Base-by-base conservation (phyloP, 2,888 invertebrate species). In the Frankliniella fusca region DNA sequence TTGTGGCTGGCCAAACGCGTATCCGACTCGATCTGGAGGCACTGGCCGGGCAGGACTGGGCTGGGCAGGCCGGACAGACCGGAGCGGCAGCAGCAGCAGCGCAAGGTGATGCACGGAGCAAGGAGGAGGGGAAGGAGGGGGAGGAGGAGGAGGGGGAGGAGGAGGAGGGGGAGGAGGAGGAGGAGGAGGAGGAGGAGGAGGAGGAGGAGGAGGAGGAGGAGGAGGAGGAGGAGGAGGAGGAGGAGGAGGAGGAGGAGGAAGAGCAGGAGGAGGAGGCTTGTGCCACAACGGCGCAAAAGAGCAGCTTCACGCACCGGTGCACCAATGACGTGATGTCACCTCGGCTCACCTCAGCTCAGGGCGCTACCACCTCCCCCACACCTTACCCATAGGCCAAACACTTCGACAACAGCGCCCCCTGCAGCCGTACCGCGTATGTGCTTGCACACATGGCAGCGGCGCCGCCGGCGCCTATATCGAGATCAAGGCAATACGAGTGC, bases 261-360 rank as follows among this genome's bases (percentile, higher is more conserved):
- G 50, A 9, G 50, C 50, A 50, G 50, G 50, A 50, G 9, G 54
- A 54, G 54, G 3, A 54, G 54, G 54, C 18, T 54, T 15, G 61
- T 61, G 20, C 18, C 61, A 61, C 61, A 61, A 61, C 61, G 18
- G 18, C 61, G 61, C 20, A 61, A 61, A 61, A 61, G 61, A 61
- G 61, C 61, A 61, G n/a, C 70, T 27, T 76, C 23, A 76, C 70
- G 70, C 70, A 23, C 61, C 61, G 61, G 61, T 61, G 61, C 38
- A 38, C 38, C 38, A 38, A 38, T 38, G 38, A 38, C 38, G 38
- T 38, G 38, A 38, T 38, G 38, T 38, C 38, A 38, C 38, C 61
- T 20, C 61, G 15, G 7, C 61, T 61, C 61, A 7, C 11, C 61
- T 20, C 61, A 18, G 18, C 61, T 54, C 12, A 54, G 38, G 38